Base-by-base conservation (phyloP, 2,888 invertebrate species). In the Agriopis aurantiaria region DNA sequence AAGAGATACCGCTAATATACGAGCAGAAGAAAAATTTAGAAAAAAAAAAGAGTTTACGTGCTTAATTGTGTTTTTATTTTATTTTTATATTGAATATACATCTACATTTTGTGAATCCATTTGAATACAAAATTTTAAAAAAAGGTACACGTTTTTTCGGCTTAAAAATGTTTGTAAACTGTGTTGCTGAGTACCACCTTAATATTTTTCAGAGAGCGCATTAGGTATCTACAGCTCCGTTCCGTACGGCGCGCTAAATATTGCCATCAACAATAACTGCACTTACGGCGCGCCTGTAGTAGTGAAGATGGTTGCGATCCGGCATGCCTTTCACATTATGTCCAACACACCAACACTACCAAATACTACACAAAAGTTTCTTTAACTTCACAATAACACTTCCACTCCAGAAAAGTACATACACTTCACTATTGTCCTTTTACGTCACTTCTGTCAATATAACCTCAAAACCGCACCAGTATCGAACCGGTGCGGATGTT, bases 211-310 rank as follows among this genome's bases (percentile, higher is more conserved):
- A 43, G 43, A 43, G 43, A 43, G 43, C 9, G 43, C 43, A 8
- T 43, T 10, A 4, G 43, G 43, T 43, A 33, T 33, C 33, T 5
- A 43, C 43, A 43, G 3, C 43, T 43, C 46, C 2, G 11, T 4
- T 10, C 11, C 3, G 3, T 46, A 46, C 46, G 5, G 46, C 12
- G 5, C 11, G 46, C 5, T 46, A 48, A 7, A 48, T n/a, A n/a
- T n/a, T 49, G 43, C 11, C 17, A n/a, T n/a, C 48, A 56, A 10
- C 2, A 17, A 45, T 41, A 58, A 90, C n/a, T n/a, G n/a, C n/a
- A n/a, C 92, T 92, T 82, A 93, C 93, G 58, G 88, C 87, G 68
- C 86, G 84, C 73, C 81, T 86, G 73, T 82, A 85, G 79, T 84
- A 83, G 68, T 83, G 82, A 45, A 92, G 81, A 77, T 90, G 80